phyloP scores from a whole-genome alignment of 2,888 invertebrate genomes.

The Meandrusa payeni region DNA sequence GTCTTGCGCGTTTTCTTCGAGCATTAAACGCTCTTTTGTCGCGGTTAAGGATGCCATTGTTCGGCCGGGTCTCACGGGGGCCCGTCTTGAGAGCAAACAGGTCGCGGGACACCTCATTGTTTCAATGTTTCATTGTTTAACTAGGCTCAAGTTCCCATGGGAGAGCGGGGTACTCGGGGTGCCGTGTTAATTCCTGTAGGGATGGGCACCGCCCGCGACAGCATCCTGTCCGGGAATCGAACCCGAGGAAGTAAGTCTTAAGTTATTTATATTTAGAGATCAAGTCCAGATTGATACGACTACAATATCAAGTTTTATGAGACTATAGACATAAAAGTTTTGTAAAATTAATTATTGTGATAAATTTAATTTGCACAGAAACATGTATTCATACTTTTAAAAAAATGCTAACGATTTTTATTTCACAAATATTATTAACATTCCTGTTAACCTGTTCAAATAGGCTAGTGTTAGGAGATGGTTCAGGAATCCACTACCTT shows the following conservation, averaged over 20 bases:
- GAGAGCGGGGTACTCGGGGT: constrained; percentile 29
- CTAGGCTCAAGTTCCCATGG: constrained; percentile 60
- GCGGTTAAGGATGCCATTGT: constrained; percentile 56
- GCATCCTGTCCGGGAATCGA: constrained; percentile 4
- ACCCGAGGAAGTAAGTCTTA: constrained; percentile 1
- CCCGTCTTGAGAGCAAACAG: constrained; percentile 62
- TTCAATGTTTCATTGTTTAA: constrained; percentile 60
- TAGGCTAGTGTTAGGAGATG: too few relatives aligned
- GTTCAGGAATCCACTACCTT: too few relatives aligned
- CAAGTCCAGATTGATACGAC: too few relatives aligned
- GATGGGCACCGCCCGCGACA: constrained; percentile 3
- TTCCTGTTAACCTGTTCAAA: too few relatives aligned
- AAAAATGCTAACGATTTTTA: too few relatives aligned
- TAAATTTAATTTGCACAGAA: too few relatives aligned
- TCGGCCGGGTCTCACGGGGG: constrained; percentile 53
- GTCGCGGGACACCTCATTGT: constrained; percentile 56
- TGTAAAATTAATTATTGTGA: too few relatives aligned
- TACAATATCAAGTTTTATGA: too few relatives aligned
- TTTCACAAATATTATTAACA: too few relatives aligned
- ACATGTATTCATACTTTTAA: too few relatives aligned
- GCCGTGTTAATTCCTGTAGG: constrained; percentile 9
- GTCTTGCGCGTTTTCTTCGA: constrained; percentile 47
- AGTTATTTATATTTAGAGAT: too few relatives aligned
- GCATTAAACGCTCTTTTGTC: constrained; percentile 48
- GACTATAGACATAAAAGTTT: too few relatives aligned